A percentile compares a stretch with the other conserved stretches of the same genome.
phyloP scores from a whole-genome alignment of 2,888 invertebrate genomes.

The Tenthredo livida region DNA sequence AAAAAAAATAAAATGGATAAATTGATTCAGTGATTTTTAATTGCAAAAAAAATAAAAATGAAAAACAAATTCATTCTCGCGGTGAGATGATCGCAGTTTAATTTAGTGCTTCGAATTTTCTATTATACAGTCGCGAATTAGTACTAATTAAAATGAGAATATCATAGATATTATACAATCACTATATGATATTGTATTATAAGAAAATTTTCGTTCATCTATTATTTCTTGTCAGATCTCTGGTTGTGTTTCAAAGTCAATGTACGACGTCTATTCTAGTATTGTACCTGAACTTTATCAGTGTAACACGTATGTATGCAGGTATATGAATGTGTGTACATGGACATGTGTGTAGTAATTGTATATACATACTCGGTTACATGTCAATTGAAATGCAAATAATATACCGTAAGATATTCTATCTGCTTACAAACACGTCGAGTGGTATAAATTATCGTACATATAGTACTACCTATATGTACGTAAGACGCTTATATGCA shows the following conservation, averaged over 20 bases:
- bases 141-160: too few relatives aligned
- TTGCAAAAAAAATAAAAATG: not conserved
- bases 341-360: not conserved
- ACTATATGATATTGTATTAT: too few relatives aligned
- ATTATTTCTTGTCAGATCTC: not conserved
- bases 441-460: not conserved
- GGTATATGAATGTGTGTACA: not conserved
- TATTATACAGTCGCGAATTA: too few relatives aligned
- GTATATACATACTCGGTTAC: not conserved
- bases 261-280: not conserved
- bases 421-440: not conserved
- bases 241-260: not conserved
- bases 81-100: too few relatives aligned
- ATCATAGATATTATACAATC: too few relatives aligned
- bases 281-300: not conserved
- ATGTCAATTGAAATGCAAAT: slow-evolving; percentile 29
- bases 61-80: too few relatives aligned
- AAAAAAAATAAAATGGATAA: not conserved
- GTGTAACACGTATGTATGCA: not conserved
- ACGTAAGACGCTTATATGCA: not conserved
- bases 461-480: not conserved
- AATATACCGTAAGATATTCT: not conserved
- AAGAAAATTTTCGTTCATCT: not conserved
- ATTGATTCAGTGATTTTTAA: not conserved
- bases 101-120: too few relatives aligned